phyloP scores from a whole-genome alignment of 2,888 invertebrate genomes.

The Melinaea menophilus region DNA sequence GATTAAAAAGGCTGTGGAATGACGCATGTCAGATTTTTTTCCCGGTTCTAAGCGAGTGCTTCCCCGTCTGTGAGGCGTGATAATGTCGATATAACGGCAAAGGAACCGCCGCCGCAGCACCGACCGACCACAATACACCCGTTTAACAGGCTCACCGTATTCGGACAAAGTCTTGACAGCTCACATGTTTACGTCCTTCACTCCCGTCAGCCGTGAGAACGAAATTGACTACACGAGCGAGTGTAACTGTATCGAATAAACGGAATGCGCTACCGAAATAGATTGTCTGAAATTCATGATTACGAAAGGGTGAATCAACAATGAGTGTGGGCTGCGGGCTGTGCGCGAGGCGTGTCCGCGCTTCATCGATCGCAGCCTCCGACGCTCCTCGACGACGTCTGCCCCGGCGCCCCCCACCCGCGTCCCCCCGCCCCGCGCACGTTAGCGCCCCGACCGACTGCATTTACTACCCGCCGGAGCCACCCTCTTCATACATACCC shows the following conservation, averaged over 20 bases:
- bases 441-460: constrained; percentile 77
- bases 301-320: constrained; percentile 51
- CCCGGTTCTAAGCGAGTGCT: constrained; percentile 46
- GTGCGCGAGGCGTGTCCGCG: constrained; percentile 77
- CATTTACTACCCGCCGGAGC: constrained; percentile 69
- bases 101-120: constrained; percentile 62
- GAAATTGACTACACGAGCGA: constrained; percentile 12
- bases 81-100: constrained; percentile 56
- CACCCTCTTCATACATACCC: constrained; percentile 50
- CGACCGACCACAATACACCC: constrained; percentile 69
- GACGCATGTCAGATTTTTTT: constrained; percentile 24
- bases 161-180: constrained; percentile 67
- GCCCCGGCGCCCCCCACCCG: constrained; percentile 43
- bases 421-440: constrained; percentile 52
- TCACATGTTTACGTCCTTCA: constrained; percentile 40
- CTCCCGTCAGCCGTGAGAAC: constrained; percentile 26
- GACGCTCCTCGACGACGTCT: constrained; percentile 75
- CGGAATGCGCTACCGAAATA: background rate
- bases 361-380: constrained; percentile 78
- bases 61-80: constrained; percentile 57
- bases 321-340: constrained; percentile 54
- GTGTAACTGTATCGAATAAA: background rate
- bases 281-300: constrained; percentile 20
- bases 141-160: constrained; percentile 74
- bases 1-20: constrained; percentile 21